Percentiles rank a stretch among this genome's conserved stretches.
phyloP scores from a whole-genome alignment of 2,888 invertebrate genomes.

The Cabera pusaria region DNA sequence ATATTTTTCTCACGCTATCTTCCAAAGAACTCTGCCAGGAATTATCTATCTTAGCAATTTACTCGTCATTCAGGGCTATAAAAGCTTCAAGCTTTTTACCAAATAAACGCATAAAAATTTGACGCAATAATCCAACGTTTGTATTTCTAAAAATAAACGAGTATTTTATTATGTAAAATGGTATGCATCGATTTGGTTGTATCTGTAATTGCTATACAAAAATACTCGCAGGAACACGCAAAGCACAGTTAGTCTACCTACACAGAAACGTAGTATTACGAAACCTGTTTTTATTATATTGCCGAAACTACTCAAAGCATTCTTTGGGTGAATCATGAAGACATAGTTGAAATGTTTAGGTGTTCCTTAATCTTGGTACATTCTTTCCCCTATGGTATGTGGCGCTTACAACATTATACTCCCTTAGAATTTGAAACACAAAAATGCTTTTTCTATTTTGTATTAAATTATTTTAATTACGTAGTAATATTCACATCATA shows the following conservation, averaged over 20 bases:
- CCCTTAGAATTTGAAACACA: too few species aligned
- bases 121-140: neutral
- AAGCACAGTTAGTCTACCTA: conserved; percentile 18
- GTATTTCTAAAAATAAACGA: neutral
- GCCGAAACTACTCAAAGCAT: conserved; percentile 24
- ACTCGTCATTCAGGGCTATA: conserved; percentile 10
- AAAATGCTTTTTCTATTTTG: too few species aligned
- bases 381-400: too few species aligned
- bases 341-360: conserved; percentile 11
- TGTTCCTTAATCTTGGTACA: conserved; percentile 7
- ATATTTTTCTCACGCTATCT: conserved; percentile 67
- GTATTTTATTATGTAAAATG: conserved; percentile 6
- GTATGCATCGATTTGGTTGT: neutral
- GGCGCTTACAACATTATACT: too few species aligned
- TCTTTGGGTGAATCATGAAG: conserved; percentile 30
- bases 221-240: conserved; percentile 14
- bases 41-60: conserved; percentile 43
- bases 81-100: conserved; percentile 5
- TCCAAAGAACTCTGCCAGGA: conserved; percentile 47
- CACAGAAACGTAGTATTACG: conserved; percentile 21
- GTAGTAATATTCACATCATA: too few species aligned
- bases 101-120: neutral
- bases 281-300: conserved; percentile 31
- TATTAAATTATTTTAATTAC: too few species aligned
- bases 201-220: conserved; percentile 4